Percentiles rank a stretch among this genome's conserved stretches.
phyloP scores from a whole-genome alignment of 2,797 vertebrate species.

The Mastacembelus armatus region DNA sequence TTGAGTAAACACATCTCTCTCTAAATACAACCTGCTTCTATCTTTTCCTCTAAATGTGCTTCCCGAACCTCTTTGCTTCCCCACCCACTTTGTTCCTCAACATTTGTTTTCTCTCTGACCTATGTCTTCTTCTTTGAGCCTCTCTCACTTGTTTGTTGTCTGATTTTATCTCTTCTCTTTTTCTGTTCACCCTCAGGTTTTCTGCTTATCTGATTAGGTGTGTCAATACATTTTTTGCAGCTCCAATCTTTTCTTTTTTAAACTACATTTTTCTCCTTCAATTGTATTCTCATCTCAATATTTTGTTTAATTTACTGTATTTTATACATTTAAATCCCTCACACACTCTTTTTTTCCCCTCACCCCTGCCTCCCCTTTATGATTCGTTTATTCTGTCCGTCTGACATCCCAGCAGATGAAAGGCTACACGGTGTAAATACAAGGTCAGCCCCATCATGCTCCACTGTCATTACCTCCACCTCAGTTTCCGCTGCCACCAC shows the following conservation, averaged over 20 bases:
- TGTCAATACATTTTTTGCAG: conserved; percentile 1
- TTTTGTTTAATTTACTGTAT: not conserved
- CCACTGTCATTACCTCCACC: conserved; percentile 80
- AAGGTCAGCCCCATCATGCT: conserved; percentile 76
- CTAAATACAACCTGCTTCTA: conserved; percentile 64
- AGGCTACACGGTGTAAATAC: conserved; percentile 78
- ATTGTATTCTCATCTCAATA: not conserved
- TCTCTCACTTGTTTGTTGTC: conserved; percentile 61
- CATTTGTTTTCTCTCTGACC: conserved; percentile 63
- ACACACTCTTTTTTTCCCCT: not conserved
- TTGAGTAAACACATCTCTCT: conserved; percentile 77
- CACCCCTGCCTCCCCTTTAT: conserved; percentile 17
- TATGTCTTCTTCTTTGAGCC: conserved; percentile 53
- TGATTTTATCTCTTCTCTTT: conserved; percentile 55
- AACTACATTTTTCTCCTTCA: not conserved
- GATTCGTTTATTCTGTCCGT: conserved; percentile 61
- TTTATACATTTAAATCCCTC: not conserved
- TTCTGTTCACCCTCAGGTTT: conserved; percentile 32
- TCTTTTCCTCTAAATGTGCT: conserved; percentile 61
- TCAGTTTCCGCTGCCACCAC: conserved; percentile 75
- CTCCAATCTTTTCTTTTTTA: not conserved
- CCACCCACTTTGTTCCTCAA: conserved; percentile 62
- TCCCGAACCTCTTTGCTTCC: conserved; percentile 54
- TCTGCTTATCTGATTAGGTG: conserved; percentile 22
- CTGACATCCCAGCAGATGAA: conserved; percentile 70